Evolutionary conservation across 1,140 invertebrate species (phyloP).

Genomic region (Cyphomyrmex costatus): DNA sequence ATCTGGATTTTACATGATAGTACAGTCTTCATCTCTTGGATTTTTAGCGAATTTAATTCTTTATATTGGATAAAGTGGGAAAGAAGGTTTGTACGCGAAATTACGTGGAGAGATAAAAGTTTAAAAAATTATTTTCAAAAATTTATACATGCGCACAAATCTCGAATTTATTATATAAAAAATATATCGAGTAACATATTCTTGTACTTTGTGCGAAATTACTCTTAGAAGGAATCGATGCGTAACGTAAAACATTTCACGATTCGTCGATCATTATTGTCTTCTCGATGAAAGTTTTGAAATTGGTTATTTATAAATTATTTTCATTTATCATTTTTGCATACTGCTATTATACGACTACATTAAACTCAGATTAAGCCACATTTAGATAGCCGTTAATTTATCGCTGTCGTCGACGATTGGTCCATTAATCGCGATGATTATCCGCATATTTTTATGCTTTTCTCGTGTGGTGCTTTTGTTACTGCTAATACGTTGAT

Average conservation of each 20-base stretch:
- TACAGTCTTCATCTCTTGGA: neutral
- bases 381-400: slow-evolving; percentile 2
- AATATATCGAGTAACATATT: neutral
- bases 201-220: neutral
- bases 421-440: neutral
- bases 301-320: neutral
- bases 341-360: neutral
- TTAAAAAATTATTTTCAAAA: neutral
- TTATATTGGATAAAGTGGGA: neutral
- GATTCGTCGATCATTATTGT: neutral
- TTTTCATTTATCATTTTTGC: neutral
- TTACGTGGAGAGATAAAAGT: neutral
- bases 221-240: neutral
- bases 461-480: slow-evolving; percentile 17
- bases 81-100: too few relatives aligned
- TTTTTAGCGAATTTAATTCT: neutral
- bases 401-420: neutral
- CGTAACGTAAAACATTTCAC: neutral
- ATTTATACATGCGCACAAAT: too few relatives aligned
- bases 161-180: neutral
- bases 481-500: slow-evolving; percentile 28
- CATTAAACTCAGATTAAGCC: slow-evolving; percentile 21
- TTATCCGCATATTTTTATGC: slow-evolving; percentile 21
- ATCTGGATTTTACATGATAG: slow-evolving; percentile 16
- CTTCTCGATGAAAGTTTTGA: slow-evolving; percentile 18